Evolutionary conservation across 2,797 vertebrate species (phyloP), one percentile per base, ranked within the genome.

Genomic region (Pseudomugil gertrudae): DNA sequence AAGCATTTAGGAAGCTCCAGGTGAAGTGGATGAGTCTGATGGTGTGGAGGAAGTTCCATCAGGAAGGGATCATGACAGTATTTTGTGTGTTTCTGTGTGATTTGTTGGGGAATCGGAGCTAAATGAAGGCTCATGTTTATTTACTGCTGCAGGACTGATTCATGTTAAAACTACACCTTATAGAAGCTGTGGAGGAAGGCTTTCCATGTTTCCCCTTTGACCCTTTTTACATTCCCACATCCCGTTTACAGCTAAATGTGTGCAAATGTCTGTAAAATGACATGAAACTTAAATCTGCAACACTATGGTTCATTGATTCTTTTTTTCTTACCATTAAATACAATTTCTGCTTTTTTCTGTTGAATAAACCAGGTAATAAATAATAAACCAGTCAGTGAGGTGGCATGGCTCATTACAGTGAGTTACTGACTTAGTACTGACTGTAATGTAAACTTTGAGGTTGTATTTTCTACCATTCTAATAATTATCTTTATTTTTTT

Each of bases 51-150:
- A n/a, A n/a, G n/a, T n/a, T n/a, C n/a, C n/a, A n/a, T n/a, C n/a
- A n/a, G n/a, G n/a, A n/a, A n/a, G n/a, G n/a, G n/a, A n/a, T n/a
- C n/a, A n/a, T n/a, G n/a, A n/a, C n/a, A n/a, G n/a, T 72, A 51
- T 52, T 45, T 2, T n/a, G 48, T 30, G 0, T 0, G 15, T n/a
- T 47, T 74, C 63, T 29, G 9, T 63, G 27, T 76, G 72, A 76
- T 79, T 63, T 73, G 63, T 64, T 9, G 13, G 9, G 23, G 33
- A 40, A 51, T 58, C 43, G 62, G 9, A 3, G 56, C 36, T 43
- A 58, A 74, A 54, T 23, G 38, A 24, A 23, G 33, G n/a, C 30
- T n/a, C 27, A 0, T 11, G 19, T 32, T 51, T 48, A 76, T 21
- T 30, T 13, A 11, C 15, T 10, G 2, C 21, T 33, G 19, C 52